phyloP scores from a whole-genome alignment of 2,113 vertebrate genomes.

The Cebidichthys violaceus region DNA sequence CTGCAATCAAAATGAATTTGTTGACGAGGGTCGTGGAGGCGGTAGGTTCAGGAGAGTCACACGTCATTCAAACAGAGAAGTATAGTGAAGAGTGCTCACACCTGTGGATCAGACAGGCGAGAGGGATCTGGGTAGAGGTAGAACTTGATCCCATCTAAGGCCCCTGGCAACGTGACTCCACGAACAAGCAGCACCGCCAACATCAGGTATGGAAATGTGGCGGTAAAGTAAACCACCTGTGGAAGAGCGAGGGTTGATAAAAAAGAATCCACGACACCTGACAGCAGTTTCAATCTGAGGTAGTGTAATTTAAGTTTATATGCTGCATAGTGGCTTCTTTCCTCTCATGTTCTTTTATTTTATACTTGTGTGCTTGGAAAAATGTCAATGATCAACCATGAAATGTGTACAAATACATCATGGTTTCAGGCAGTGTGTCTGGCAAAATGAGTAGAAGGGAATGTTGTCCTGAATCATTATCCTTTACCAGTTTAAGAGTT shows the following conservation, averaged over 20 bases:
- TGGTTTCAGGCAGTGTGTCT: neutral
- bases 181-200: constrained; percentile 90
- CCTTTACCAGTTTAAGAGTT: neutral
- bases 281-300: neutral
- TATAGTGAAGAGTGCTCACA: constrained; percentile 47
- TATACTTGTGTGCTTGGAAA: neutral
- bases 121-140: constrained; percentile 94
- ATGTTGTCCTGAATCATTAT: neutral
- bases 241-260: neutral
- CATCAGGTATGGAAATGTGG: constrained; percentile 96
- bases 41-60: neutral
- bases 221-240: constrained; percentile 97
- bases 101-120: constrained; percentile 93
- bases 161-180: constrained; percentile 91
- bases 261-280: neutral
- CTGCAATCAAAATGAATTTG: neutral
- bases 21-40: neutral
- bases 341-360: neutral
- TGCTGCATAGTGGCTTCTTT: neutral
- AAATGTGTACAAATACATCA: neutral
- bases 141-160: constrained; percentile 90
- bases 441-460: neutral
- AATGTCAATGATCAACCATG: neutral
- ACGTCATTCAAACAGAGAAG: neutral
- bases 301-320: neutral